Conservation (phyloP, 2,113 vertebrate species). For the Gambusia holbrooki region DNA sequence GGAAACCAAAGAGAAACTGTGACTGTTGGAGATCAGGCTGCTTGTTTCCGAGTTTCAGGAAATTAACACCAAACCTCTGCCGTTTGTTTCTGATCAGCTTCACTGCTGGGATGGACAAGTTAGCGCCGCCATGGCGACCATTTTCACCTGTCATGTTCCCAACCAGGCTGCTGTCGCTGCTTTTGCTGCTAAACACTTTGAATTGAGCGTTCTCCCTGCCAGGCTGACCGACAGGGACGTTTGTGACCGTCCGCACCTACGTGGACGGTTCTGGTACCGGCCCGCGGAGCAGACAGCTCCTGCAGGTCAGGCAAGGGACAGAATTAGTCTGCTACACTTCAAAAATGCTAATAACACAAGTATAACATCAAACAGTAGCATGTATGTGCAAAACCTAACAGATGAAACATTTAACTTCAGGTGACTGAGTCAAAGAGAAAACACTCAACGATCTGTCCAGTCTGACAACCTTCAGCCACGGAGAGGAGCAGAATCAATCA, state of each 20-base stretch:
- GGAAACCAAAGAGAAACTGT: not conserved
- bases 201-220: not conserved
- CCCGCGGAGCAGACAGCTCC: slow-evolving; percentile 1
- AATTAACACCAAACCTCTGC: slow-evolving; percentile 3
- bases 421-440: too few species aligned
- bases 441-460: too few species aligned
- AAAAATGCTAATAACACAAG: too few species aligned
- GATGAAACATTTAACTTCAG: too few species aligned
- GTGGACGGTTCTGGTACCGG: slow-evolving; percentile 22
- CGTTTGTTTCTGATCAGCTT: not conserved
- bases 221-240: slow-evolving; percentile 19
- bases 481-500: too few species aligned
- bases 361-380: too few species aligned
- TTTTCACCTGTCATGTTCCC: not conserved
- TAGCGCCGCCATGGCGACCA: not conserved
- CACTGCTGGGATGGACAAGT: not conserved
- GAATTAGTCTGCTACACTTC: too few species aligned
- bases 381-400: too few species aligned
- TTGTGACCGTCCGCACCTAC: not conserved
- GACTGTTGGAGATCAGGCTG: not conserved
- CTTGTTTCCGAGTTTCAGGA: not conserved
- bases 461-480: too few species aligned
- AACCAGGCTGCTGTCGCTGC: slow-evolving; percentile 1
- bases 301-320: not conserved
- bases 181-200: not conserved